A percentile compares a stretch with the other conserved stretches of the same genome.
Evolutionary conservation across 2,797 vertebrate species (phyloP).

Genomic region (Columba guinea): DNA sequence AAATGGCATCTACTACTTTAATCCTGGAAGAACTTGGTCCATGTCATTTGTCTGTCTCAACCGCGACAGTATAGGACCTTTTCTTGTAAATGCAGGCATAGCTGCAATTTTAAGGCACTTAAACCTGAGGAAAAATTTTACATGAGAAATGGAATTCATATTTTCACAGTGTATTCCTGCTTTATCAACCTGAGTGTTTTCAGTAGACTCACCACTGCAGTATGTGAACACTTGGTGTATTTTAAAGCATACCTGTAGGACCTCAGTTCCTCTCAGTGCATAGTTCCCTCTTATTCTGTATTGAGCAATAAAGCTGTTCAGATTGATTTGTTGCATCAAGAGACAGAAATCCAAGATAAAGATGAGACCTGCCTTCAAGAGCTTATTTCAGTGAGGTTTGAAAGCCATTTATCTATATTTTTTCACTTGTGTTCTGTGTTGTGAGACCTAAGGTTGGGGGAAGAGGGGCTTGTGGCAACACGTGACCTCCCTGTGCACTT

Average conservation of each 20-base stretch:
- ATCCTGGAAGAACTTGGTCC: too few species aligned
- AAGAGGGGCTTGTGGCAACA: not conserved
- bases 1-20: too few species aligned
- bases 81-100: not conserved
- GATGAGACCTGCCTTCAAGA: not conserved
- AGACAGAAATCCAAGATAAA: not conserved
- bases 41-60: too few species aligned
- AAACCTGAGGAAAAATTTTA: not conserved
- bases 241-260: not conserved
- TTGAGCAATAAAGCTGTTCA: not conserved
- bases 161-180: not conserved
- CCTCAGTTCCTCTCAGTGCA: not conserved
- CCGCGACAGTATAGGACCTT: not conserved
- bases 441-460: not conserved
- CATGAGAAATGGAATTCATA: conserved; percentile 1
- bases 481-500: not conserved
- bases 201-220: not conserved
- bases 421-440: not conserved
- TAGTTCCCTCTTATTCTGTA: not conserved
- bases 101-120: conserved; percentile 13
- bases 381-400: not conserved
- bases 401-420: not conserved
- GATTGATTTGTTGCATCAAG: conserved; percentile 12
- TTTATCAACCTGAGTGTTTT: conserved; percentile 2
- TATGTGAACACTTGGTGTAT: not conserved